phyloP scores from a whole-genome alignment of 2,113 vertebrate genomes.

The Apeltes quadracus region DNA sequence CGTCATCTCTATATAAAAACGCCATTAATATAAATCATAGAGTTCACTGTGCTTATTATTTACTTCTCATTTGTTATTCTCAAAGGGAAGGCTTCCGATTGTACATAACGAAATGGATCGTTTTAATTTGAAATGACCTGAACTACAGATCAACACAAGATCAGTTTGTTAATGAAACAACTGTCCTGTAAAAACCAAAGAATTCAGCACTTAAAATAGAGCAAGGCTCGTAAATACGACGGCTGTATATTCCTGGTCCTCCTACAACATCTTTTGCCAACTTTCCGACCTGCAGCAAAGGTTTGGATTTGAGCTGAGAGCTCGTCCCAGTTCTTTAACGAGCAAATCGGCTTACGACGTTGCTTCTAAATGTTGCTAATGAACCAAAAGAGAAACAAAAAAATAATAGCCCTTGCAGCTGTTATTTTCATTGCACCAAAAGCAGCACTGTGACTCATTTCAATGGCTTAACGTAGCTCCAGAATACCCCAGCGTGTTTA shows the following conservation, averaged over 20 bases:
- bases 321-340: neutral
- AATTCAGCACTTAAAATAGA: neutral
- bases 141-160: neutral
- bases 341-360: neutral
- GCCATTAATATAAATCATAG: neutral
- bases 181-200: neutral
- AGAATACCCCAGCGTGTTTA: neutral
- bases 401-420: neutral
- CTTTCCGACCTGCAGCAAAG: neutral
- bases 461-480: neutral
- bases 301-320: neutral
- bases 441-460: slow-evolving; percentile 9
- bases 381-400: neutral
- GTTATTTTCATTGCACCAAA: neutral
- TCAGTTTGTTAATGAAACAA: neutral
- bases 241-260: neutral
- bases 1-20: neutral
- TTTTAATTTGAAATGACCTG: neutral
- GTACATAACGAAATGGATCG: neutral
- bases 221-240: neutral
- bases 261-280: neutral
- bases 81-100: neutral
- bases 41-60: neutral
- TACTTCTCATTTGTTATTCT: too few relatives aligned
- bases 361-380: neutral